Evolutionary conservation across 2,797 vertebrate genomes (phyloP).

Genomic region (Hoplostethus atlanticus): DNA sequence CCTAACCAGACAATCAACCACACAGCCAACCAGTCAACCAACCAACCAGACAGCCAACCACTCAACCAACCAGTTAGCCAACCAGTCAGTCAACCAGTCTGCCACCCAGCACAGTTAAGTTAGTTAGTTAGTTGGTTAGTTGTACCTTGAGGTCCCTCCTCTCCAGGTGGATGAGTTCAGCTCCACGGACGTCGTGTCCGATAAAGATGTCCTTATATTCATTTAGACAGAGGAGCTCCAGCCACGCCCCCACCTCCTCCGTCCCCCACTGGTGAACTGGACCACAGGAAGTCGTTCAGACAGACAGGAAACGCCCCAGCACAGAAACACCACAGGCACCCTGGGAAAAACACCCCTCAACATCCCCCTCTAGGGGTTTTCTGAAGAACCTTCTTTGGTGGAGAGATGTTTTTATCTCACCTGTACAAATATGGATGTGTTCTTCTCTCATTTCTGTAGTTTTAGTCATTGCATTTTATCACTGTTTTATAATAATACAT

Average conservation of each 20-base stretch:
- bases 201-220: slow-evolving; percentile 98
- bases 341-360: neutral
- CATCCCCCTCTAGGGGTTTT: too few relatives aligned
- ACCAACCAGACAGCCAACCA: too few relatives aligned
- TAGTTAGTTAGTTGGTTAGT: neutral
- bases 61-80: too few relatives aligned
- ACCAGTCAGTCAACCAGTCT: too few relatives aligned
- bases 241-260: slow-evolving; percentile 96
- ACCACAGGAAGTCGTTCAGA: slow-evolving; percentile 84
- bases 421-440: too few relatives aligned
- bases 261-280: slow-evolving; percentile 97
- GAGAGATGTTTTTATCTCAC: too few relatives aligned
- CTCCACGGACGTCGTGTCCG: slow-evolving; percentile 94
- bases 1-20: too few relatives aligned
- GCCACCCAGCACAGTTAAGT: too few relatives aligned
- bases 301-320: slow-evolving; percentile 46
- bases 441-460: neutral
- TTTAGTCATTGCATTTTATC: too few relatives aligned
- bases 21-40: too few relatives aligned
- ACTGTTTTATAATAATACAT: too few relatives aligned
- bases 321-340: slow-evolving; percentile 30
- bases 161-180: slow-evolving; percentile 97
- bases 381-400: too few relatives aligned
- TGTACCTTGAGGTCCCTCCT: slow-evolving; percentile 98
- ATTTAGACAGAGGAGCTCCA: slow-evolving; percentile 95